Conservation (phyloP, 1,140 invertebrate species). For the Helicoverpa armigera region DNA sequence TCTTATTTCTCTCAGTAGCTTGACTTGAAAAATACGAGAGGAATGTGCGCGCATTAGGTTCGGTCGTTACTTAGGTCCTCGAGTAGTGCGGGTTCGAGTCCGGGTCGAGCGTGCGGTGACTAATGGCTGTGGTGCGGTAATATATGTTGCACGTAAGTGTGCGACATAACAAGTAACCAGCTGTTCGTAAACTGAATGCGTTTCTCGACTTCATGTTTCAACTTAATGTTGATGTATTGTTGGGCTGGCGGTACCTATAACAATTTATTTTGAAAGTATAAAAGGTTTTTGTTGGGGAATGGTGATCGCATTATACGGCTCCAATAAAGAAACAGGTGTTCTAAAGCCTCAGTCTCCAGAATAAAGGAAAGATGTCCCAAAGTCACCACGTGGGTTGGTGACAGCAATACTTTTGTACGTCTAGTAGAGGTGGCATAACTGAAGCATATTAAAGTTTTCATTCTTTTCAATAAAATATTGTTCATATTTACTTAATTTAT, state of each 20-base stretch:
- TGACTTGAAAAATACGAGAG: constrained; percentile 69
- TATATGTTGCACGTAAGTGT: constrained; percentile 67
- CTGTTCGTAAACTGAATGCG: constrained; percentile 52
- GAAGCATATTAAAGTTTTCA: no score
- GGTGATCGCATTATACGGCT: background rate
- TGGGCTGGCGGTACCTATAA: background rate
- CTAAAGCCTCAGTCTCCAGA: no score
- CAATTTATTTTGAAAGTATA: background rate
- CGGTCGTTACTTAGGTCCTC: constrained; percentile 70
- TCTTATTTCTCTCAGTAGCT: constrained; percentile 59
- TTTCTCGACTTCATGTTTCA: constrained; percentile 27
- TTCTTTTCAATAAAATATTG: no score
- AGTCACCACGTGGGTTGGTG: no score
- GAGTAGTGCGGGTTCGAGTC: constrained; percentile 61
- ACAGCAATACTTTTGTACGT: no score
- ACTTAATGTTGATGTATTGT: constrained; percentile 34
- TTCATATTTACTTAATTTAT: no score
- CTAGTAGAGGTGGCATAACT: no score
- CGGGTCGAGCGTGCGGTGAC: constrained; percentile 60
- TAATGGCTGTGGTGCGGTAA: constrained; percentile 70
- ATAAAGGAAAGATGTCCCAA: no score
- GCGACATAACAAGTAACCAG: constrained; percentile 61
- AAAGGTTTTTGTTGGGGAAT: background rate
- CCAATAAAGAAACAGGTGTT: no score
- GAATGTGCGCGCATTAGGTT: constrained; percentile 72